Conservation (phyloP, 2,888 invertebrate species). For the Microplitis deprimator region DNA sequence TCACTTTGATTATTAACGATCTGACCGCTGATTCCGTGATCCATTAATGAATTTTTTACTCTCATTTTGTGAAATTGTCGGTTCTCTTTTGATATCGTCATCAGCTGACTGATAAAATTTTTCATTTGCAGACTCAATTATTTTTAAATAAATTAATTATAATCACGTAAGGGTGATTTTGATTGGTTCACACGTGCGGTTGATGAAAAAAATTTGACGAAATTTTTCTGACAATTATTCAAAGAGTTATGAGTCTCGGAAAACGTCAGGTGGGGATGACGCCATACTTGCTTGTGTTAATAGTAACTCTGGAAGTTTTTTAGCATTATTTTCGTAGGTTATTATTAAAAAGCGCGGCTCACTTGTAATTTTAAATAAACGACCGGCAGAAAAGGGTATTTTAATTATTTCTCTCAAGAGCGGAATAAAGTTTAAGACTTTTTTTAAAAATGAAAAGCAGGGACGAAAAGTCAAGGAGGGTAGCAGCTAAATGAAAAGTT, state of each 20-base stretch:
- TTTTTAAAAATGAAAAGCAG: not conserved
- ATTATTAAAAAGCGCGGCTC: not conserved
- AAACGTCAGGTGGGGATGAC: not conserved
- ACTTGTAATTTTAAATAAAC: slow-evolving; percentile 19
- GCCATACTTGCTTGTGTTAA: not conserved
- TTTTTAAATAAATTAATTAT: not conserved
- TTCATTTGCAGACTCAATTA: not conserved
- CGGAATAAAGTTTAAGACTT: not conserved
- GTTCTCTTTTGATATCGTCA: not conserved
- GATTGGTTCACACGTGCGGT: not conserved
- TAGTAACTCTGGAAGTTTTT: not conserved
- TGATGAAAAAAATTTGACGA: not conserved
- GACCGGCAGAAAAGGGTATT: slow-evolving; percentile 21
- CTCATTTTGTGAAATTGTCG: not conserved
- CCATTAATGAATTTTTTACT: not conserved
- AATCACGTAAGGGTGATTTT: no score
- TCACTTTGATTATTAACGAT: slow-evolving; percentile 62
- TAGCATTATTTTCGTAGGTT: not conserved
- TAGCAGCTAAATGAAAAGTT: slow-evolving; percentile 20
- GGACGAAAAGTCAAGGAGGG: slow-evolving; percentile 19
- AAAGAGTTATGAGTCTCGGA: not conserved
- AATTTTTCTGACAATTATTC: not conserved
- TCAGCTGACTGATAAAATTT: not conserved
- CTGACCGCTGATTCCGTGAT: slow-evolving; percentile 27
- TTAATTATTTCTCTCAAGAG: slow-evolving; percentile 35